Evolutionary conservation across 64 coral and sea anemone genomes (phyloP), one percentile per base, ranked within the genome.

Genomic region (Actinia tenebrosa): DNA sequence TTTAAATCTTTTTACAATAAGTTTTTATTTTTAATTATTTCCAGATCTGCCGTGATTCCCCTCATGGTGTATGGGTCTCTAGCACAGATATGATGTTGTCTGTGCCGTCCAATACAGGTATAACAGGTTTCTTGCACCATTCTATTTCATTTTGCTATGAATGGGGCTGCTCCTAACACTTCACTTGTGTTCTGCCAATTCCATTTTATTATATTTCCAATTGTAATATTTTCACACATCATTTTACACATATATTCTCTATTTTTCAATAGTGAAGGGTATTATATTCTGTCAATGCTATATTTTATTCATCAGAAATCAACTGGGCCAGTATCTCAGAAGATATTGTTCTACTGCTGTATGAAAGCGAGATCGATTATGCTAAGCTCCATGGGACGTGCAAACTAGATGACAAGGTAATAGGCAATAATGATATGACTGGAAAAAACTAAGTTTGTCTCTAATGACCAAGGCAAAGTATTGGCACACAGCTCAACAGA

Each of bases 61-160:
- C 92, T 20, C 77, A 84, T 84, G 92, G 92, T 26, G 88, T 94
- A 20, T 94, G 97, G 97, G 93, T 99, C 13, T 95, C 93, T 53
- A 99, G 97, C 54, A 95, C 97, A 7, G 97, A 99, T 44, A 94
- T 95, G 93, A 95, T 99, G 25, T 46, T 95, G 22, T 64, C 86
- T 53, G 77, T 99, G 3, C 43, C 84, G 45, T 66, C 93, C 18
- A 56, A 53, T 3, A 87, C 86, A 88, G 44, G 97, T 99, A 82
- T 50, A 50, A 50, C 47, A 50, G 47, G 47, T 50, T 50, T 50
- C 47, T 50, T 50, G 47, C 47, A 8, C 2, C 47, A 50, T 50
- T 50, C 0, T 8, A 58, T 58, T 58, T 13, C 15, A 58, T 58
- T 58, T 16, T 16, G 7, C 53, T 55, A 0, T 55, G 53, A 55